These are phyloP conservation scores for Ciconia maguari DNA, from an alignment of 2,113 vertebrate genomes.

Conservation along the genomic window DNA sequence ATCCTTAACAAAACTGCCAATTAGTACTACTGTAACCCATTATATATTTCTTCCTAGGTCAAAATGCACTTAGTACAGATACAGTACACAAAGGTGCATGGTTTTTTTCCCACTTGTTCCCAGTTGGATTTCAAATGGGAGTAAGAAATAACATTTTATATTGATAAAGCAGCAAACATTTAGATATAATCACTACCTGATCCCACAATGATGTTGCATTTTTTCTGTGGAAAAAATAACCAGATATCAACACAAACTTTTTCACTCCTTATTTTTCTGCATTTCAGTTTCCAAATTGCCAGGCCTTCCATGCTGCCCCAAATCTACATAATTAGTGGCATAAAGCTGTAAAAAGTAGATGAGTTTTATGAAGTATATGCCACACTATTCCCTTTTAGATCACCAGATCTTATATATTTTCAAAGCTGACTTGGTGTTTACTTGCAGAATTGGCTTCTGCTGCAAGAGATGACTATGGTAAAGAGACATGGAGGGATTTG, in stretches of 20 bases:
- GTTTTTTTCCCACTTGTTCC: accelerated
- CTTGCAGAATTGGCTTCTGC: not conserved
- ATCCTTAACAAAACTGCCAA: not conserved
- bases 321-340: not conserved
- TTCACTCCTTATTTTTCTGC: constrained; percentile 1
- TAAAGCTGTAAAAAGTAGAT: not conserved
- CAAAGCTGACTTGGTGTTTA: constrained; percentile 4
- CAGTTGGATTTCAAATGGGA: not conserved
- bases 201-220: not conserved
- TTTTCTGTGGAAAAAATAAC: constrained; percentile 11
- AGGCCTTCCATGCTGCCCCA: not conserved
- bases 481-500: constrained; percentile 7
- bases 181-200: not conserved
- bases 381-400: not conserved
- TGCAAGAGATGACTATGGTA: not conserved
- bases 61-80: not conserved
- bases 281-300: not conserved
- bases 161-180: not conserved
- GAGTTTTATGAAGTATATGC: not conserved
- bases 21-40: not conserved
- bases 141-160: not conserved
- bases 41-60: not conserved
- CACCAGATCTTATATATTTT: not conserved
- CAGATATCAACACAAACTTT: not conserved
- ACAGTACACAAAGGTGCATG: not conserved